These are phyloP conservation scores for Ceyx margarethae DNA, from an alignment of 2,113 vertebrate species.

Conservation along the genomic window DNA sequence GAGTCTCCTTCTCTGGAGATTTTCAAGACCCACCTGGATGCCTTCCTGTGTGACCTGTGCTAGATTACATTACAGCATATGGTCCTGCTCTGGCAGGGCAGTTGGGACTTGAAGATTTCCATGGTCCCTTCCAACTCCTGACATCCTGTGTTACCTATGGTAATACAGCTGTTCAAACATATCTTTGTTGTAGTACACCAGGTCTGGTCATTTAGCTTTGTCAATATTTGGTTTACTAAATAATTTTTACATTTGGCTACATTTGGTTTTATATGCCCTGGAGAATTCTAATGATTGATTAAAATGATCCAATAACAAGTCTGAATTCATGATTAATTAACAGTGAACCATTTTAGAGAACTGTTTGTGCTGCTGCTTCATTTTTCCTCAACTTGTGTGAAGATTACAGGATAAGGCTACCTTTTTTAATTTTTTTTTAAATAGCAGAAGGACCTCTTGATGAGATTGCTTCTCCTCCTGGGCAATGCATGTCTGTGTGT, in stretches of 20 bases:
- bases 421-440: background rate
- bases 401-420: background rate
- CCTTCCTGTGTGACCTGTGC: no score
- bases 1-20: no score
- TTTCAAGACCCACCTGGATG: no score
- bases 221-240: slow-evolving; percentile 16
- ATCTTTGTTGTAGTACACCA: background rate
- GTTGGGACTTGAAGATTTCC: no score
- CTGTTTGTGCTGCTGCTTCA: background rate
- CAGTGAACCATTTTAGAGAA: background rate
- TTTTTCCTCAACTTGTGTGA: background rate
- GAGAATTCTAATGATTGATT: background rate
- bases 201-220: background rate
- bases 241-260: background rate
- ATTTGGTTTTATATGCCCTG: background rate
- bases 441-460: background rate
- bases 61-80: no score
- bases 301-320: background rate
- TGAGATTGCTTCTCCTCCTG: background rate
- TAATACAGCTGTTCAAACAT: background rate
- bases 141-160: background rate
- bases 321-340: background rate
- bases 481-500: background rate
- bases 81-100: no score
- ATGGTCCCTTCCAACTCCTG: no score